Evolutionary conservation across 2,888 invertebrate genomes (phyloP).

Genomic region (Synergus laeviventris): DNA sequence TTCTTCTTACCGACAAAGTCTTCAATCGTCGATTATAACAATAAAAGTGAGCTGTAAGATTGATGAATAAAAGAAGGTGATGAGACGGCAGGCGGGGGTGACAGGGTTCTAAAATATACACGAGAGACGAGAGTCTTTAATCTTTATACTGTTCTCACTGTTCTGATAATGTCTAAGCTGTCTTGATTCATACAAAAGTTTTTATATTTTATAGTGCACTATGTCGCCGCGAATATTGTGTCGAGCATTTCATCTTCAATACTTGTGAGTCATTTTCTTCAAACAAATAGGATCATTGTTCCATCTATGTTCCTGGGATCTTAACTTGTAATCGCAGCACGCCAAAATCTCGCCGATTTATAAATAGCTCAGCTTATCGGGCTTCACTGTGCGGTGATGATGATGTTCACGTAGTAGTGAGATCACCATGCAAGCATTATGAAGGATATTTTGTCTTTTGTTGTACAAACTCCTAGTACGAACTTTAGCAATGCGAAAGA

Average conservation of each 20-base stretch:
- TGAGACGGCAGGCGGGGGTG: background rate
- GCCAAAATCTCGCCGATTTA: slow-evolving; percentile 29
- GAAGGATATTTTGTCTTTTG: slow-evolving; percentile 55
- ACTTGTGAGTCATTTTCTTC: background rate
- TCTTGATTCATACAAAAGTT: slow-evolving; percentile 1
- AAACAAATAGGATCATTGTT: slow-evolving; percentile 17
- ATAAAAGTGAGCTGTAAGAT: too few species aligned
- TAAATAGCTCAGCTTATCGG: slow-evolving; percentile 46
- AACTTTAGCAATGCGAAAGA: slow-evolving; percentile 46
- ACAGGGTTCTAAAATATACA: background rate
- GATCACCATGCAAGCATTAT: slow-evolving; percentile 68
- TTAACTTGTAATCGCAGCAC: slow-evolving; percentile 10
- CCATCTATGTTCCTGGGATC: background rate
- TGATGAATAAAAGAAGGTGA: too few species aligned
- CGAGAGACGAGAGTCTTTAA: background rate
- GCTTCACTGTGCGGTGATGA: slow-evolving; percentile 2
- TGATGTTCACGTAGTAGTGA: slow-evolving; percentile 59
- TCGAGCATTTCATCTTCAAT: background rate
- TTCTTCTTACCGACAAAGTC: too few species aligned
- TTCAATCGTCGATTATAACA: too few species aligned
- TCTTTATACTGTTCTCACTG: too few species aligned
- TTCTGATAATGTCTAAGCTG: too few species aligned
- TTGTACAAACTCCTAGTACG: slow-evolving; percentile 46
- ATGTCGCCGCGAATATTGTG: background rate
- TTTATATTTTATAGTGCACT: background rate